A percentile compares a stretch with the other conserved stretches of the same genome.
Evolutionary conservation across 2,113 vertebrate genomes (phyloP).

Genomic region (Rhinoptilus africanus): DNA sequence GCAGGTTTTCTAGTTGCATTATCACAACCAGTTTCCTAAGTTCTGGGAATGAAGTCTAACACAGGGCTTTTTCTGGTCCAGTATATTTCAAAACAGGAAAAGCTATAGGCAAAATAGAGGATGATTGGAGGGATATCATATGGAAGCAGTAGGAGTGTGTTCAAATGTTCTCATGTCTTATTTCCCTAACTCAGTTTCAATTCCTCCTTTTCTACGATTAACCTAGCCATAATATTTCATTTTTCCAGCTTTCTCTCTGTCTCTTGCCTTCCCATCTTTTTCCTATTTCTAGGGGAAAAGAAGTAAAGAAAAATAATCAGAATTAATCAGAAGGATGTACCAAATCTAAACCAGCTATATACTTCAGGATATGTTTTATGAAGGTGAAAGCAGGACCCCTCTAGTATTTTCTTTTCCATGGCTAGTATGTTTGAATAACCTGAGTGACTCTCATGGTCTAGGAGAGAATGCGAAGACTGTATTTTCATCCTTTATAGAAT

Average conservation of each 20-base stretch:
- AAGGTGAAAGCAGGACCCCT: background rate
- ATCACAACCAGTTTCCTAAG: background rate
- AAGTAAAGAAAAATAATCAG: background rate
- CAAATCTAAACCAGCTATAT: background rate
- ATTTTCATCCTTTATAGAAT: background rate
- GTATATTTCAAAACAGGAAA: background rate
- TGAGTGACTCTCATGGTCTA: background rate
- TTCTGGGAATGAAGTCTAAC: background rate
- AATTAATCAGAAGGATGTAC: background rate
- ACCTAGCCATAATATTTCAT: background rate
- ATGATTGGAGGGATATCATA: background rate
- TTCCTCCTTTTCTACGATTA: background rate
- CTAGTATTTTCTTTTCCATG: background rate
- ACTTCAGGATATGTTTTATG: background rate
- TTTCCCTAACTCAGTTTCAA: background rate
- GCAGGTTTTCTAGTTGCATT: background rate
- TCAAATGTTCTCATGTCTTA: background rate
- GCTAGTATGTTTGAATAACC: background rate
- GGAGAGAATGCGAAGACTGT: background rate
- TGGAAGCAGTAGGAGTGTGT: background rate
- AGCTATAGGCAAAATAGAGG: background rate
- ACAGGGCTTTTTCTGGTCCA: background rate
- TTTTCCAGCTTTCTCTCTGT: background rate
- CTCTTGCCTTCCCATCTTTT: background rate
- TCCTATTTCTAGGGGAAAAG: background rate